Evolutionary conservation across 1,140 invertebrate genomes (phyloP), one percentile per base, ranked within the genome.

Genomic region (Drosophila santomea): DNA sequence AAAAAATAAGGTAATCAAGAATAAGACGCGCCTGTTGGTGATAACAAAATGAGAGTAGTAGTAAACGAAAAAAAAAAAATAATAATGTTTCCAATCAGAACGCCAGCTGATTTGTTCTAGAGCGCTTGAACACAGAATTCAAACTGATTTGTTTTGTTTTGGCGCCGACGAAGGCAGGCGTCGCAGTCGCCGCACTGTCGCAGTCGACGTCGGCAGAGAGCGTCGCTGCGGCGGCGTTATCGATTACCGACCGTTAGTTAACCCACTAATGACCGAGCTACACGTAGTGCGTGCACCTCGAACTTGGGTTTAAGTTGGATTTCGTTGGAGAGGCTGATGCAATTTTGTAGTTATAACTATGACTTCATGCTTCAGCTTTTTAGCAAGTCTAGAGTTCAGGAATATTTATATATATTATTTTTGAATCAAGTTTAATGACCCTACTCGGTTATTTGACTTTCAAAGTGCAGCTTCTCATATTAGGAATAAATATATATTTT

Each of bases 121-220:
- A 69, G 69, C 80, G 84, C 84, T 89, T 80, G 80, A 89, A 89
- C 66, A 77, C 69, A 89, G 77, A 89, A 89, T 89, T 89, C 77
- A 84, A 84, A 89, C 84, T 89, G 85, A 89, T 71, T 89, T 63
- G 56, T 58, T 54, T 68, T 57, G 84, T 89, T 88, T 88, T 88
- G 84, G 69, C 76, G 76, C 57, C 35, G 41, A 8, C 52, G 51
- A 60, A 61, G 63, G 64, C 48, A 54, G 39, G 12, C 48, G 57
- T 38, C 55, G 63, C 51, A 14, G 36, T 43, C 17, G 66, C 50
- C n/a, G 32, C n/a, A 32, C 32, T 3, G 12, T 4, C 11, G 28
- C 36, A 14, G 28, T 7, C 17, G 28, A 3, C 14, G 50, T 14
- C 11, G 60, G 45, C 47, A n/a, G 44, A 14, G 32, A 20, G 43